Base-by-base conservation (phyloP, 1,140 invertebrate species). In the Sminthurides bifidus region DNA sequence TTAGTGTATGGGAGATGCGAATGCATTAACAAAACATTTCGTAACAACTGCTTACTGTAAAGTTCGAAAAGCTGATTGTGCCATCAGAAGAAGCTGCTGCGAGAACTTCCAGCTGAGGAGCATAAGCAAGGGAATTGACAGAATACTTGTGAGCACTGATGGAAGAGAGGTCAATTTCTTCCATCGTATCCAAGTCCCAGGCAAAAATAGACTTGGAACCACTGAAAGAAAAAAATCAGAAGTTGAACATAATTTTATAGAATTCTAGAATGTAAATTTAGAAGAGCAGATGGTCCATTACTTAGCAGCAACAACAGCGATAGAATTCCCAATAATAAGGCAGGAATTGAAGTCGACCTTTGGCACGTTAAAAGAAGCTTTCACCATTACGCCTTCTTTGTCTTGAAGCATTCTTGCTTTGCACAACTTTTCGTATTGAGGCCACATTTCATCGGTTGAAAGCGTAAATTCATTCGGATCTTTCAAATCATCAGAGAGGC, bases 21-120 rank as follows among this genome's bases (percentile, higher is more conserved):
- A 10, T 49, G 6, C 37, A 52, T n/a, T 15, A 2, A 33, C 2
- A 12, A 23, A 43, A 17, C 30, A 35, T 51, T 46, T 5, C 33
- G 21, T 41, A 27, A 2, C n/a, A 31, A 35, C 12, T 15, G 41
- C 33, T 60, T 52, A 72, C 80, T 67, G 74, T 66, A 17, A 74
- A 66, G 67, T 82, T 74, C 80, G 81, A 85, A 17, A 86, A 70
- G 46, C 82, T 73, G 29, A 81, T 74, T 37, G 75, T 79, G 2
- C 85, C 84, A 71, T 87, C 84, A 24, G 81, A 75, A 2, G 83
- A 86, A 64, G 80, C 82, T 15, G 83, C 79, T 0, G 81, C 82
- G 24, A 87, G 66, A 53, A 77, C 72, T 12, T 69, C 74, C n/a
- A 79, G 78, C 64, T 76, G 75, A 6, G 79, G 75, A 31, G 79